Base-by-base conservation (phyloP, 2,888 invertebrate species). In the Dilophus febrilis region DNA sequence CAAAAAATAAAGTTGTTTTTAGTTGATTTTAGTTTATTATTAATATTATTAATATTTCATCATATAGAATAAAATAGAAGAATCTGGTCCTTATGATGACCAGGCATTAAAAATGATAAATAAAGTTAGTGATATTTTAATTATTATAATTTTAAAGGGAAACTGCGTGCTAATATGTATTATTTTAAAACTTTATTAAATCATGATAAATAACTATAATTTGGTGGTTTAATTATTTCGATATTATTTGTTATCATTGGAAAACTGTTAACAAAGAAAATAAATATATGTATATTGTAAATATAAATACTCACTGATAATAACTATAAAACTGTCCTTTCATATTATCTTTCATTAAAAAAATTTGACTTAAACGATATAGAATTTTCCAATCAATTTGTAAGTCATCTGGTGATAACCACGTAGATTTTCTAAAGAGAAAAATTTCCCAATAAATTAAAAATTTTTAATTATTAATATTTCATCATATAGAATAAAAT, bases 361-460 rank as follows among this genome's bases (percentile, higher is more conserved):
- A 46, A 8, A 48, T 44, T 33, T 44, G 44, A 28, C 43, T 44
- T 12, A 50, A 35, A 19, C 42, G 70, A 55, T 82, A 86, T 8
- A 94, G 64, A 11, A 90, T 90, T 48, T 76, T 68, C 94, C 94
- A 94, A 38, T 80, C 78, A 44, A 94, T 64, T 43, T 71, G 70
- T 41, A 94, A 56, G 45, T 94, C 92, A 43, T 79, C 73, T 28
- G 84, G 77, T 3, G 77, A 70, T 46, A 92, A 59, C 45, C 87
- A 64, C 51, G 77, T 70, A 48, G 70, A 74, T 64, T 87, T 90
- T 52, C 88, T 87, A 54, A 43, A 3, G 18, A 34, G 58, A 43
- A 44, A 31, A 27, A n/a, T n/a, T n/a, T n/a, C n/a, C n/a, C n/a
- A n/a, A n/a, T n/a, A n/a, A n/a, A n/a, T n/a, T n/a, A n/a, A n/a